These are phyloP conservation scores for Alectoris magna DNA, from an alignment of 2,797 vertebrate species.

Conservation along the genomic window DNA sequence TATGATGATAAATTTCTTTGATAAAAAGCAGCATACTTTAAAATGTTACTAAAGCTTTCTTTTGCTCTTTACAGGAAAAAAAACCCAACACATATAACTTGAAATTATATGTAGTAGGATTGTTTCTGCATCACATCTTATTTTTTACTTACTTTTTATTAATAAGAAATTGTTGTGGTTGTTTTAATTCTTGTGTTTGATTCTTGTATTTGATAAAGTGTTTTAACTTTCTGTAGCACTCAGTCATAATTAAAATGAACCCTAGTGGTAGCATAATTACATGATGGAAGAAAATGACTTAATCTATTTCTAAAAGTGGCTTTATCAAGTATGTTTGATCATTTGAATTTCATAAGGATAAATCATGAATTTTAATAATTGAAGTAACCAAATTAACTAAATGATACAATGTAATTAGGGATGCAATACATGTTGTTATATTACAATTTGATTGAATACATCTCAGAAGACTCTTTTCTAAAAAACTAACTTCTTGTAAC, in stretches of 20 bases:
- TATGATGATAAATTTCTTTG: not conserved
- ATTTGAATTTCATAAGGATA: slow-evolving; percentile 61
- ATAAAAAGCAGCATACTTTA: not conserved
- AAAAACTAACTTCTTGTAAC: slow-evolving; percentile 30
- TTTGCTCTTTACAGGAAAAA: not conserved
- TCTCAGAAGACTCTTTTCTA: slow-evolving; percentile 26
- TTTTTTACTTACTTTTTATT: not conserved
- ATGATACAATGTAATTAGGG: slow-evolving; percentile 55
- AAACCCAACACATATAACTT: not conserved
- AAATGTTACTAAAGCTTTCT: not conserved
- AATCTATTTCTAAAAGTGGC: slow-evolving; percentile 53
- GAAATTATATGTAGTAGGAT: not conserved
- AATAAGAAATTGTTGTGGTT: not conserved
- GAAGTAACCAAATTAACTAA: slow-evolving; percentile 54
- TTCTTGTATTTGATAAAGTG: not conserved
- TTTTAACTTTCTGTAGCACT: not conserved
- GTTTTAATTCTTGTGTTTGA: not conserved
- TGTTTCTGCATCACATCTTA: not conserved
- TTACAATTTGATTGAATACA: slow-evolving; percentile 56
- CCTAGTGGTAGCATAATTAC: slow-evolving; percentile 49
- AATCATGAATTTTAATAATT: slow-evolving; percentile 59
- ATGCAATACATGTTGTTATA: slow-evolving; percentile 27
- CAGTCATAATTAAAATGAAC: slow-evolving; percentile 55
- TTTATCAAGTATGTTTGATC: slow-evolving; percentile 57
- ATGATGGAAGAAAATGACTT: slow-evolving; percentile 42